phyloP scores from a whole-genome alignment of 2,113 vertebrate genomes.

The Triplophysa rosa region DNA sequence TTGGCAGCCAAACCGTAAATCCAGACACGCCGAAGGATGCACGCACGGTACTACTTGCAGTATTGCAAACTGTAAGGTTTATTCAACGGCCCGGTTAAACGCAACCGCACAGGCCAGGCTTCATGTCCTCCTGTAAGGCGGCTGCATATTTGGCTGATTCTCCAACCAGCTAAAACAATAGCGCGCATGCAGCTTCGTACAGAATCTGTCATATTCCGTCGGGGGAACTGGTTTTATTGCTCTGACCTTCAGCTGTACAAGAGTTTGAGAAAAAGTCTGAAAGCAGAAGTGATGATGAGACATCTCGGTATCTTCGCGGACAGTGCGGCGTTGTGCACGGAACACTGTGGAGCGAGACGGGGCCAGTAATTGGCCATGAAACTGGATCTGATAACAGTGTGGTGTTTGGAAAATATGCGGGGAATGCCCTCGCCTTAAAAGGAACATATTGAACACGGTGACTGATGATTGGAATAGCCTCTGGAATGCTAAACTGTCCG shows the following conservation, averaged over 20 bases:
- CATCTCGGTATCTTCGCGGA: constrained; percentile 5
- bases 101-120: constrained; percentile 5
- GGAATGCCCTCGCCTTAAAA: constrained; percentile 73
- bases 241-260: constrained; percentile 17
- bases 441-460: constrained; percentile 67
- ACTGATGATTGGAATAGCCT: constrained; percentile 69
- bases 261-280: constrained; percentile 25
- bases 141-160: constrained; percentile 17
- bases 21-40: neutral
- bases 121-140: neutral
- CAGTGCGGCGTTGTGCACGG: constrained; percentile 18
- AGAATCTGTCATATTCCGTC: constrained; percentile 9
- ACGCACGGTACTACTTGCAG: constrained; percentile 2
- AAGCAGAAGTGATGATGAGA: neutral
- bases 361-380: constrained; percentile 64
- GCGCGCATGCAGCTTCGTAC: constrained; percentile 5
- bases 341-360: constrained; percentile 48
- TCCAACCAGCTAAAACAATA: neutral
- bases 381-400: constrained; percentile 69
- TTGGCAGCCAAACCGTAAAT: constrained; percentile 16
- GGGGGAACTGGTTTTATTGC: constrained; percentile 18
- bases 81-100: constrained; percentile 19
- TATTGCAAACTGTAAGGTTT: constrained; percentile 31
- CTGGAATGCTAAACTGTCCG: constrained; percentile 67
- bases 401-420: constrained; percentile 69